Evolutionary conservation across 1,140 invertebrate genomes (phyloP), one percentile per base, ranked within the genome.

Genomic region (Drosophila novamexicana): DNA sequence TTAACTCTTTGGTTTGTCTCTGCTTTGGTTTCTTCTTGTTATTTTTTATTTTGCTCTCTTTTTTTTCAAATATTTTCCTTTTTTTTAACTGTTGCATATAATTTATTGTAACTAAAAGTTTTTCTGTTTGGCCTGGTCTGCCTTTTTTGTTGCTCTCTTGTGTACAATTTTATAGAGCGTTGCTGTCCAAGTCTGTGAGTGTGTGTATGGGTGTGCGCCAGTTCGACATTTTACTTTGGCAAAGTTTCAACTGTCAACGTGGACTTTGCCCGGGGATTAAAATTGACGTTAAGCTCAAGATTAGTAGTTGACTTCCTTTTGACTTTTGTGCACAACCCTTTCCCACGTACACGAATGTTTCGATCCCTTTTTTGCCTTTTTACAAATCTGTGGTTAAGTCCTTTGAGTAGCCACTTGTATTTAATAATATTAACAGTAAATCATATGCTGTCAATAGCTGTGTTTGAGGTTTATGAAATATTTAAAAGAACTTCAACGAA

Each of bases 41-140:
- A 18, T 32, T 47, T 2, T 42, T 54, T 45, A 65, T 52, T 70
- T 64, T 22, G 22, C 16, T 73, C 39, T 62, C 36, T 44, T 45
- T 22, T 49, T 36, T 54, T 57, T 56, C 39, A 4, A 2, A 18
- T 53, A 29, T 39, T 42, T 68, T 3, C 8, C n/a, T 54, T 76
- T 69, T 79, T 79, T 59, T 79, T 74, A 89, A 89, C 84, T 89
- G 84, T 89, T 89, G 84, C 84, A 89, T 89, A 89, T 89, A 89
- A 89, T 89, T 89, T 89, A 89, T 89, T 89, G 84, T 89, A 90
- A 89, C 85, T 89, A 85, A 84, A 88, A 89, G 64, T 70, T 88
- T 62, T 72, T 54, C 40, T 71, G 14, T 40, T 57, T 45, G 52
- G 44, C 50, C 36, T 73, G 64, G 56, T 52, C 39, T 69, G 57